Evolutionary conservation across 2,888 invertebrate species (phyloP).

Genomic region (Rhogogaster chlorosoma): DNA sequence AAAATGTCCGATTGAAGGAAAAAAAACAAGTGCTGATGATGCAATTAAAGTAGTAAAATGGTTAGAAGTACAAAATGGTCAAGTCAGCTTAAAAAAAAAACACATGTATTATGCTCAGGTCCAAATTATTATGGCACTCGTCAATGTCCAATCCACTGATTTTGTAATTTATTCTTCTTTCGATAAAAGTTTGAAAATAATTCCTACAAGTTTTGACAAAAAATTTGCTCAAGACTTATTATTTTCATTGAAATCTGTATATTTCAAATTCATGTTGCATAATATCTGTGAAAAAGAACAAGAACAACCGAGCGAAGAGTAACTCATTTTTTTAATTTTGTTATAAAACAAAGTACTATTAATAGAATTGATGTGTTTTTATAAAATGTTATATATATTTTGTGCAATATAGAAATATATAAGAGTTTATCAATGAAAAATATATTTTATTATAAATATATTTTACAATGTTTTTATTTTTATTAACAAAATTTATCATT

Average conservation of each 20-base stretch:
- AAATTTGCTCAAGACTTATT: constrained; percentile 12
- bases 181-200: constrained; percentile 18
- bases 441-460: neutral
- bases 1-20: constrained; percentile 27
- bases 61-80: constrained; percentile 14
- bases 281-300: constrained; percentile 29
- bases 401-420: neutral
- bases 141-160: constrained; percentile 29
- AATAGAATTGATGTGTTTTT: neutral
- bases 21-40: neutral
- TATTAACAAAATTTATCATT: constrained; percentile 43
- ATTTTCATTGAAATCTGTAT: neutral
- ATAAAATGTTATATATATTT: neutral
- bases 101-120: constrained; percentile 46
- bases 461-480: constrained; percentile 16
- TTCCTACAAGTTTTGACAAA: constrained; percentile 24
- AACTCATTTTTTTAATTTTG: too few species aligned
- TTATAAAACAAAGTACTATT: neutral
- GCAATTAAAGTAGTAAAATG: constrained; percentile 18
- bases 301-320: neutral
- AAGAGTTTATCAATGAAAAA: neutral
- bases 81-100: neutral
- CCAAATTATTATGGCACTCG: constrained; percentile 48
- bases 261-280: constrained; percentile 43
- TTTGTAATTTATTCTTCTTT: constrained; percentile 35